Percentiles rank a stretch among this genome's conserved stretches.
phyloP scores from a whole-genome alignment of 1,140 invertebrate species.

The Hycleus cichorii region DNA sequence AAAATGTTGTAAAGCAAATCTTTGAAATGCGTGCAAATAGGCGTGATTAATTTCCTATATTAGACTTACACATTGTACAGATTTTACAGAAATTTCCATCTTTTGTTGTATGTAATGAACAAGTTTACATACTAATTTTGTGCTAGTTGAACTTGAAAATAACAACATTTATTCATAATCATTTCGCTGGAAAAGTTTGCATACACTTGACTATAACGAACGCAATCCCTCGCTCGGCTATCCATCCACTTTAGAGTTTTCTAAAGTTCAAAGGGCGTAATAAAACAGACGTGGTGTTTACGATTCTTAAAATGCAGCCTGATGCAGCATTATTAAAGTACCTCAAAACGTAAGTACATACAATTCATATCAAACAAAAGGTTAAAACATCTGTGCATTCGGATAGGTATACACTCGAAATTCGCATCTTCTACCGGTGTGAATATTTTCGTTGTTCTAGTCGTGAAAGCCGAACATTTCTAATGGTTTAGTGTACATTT shows the following conservation, averaged over 20 bases:
- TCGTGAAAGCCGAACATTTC: conserved; percentile 1
- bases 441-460: not conserved
- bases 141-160: not conserved
- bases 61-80: not conserved
- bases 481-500: conserved; percentile 3
- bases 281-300: not conserved
- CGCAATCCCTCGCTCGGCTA: not conserved
- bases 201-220: not conserved
- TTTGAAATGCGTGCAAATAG: too few species aligned
- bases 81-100: not conserved
- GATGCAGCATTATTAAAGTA: not conserved
- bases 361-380: not conserved
- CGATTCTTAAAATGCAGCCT: conserved; percentile 1
- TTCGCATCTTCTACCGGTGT: conserved; percentile 1
- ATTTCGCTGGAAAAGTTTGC: not conserved
- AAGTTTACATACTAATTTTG: not conserved
- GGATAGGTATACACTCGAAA: too few species aligned
- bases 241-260: not conserved
- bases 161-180: not conserved
- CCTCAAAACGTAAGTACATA: not conserved
- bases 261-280: not conserved
- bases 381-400: too few species aligned
- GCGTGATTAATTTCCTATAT: too few species aligned
- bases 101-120: not conserved
- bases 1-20: too few species aligned